Evolutionary conservation across 2,797 vertebrate species (phyloP).

Genomic region (Phaenicophaeus curvirostris): DNA sequence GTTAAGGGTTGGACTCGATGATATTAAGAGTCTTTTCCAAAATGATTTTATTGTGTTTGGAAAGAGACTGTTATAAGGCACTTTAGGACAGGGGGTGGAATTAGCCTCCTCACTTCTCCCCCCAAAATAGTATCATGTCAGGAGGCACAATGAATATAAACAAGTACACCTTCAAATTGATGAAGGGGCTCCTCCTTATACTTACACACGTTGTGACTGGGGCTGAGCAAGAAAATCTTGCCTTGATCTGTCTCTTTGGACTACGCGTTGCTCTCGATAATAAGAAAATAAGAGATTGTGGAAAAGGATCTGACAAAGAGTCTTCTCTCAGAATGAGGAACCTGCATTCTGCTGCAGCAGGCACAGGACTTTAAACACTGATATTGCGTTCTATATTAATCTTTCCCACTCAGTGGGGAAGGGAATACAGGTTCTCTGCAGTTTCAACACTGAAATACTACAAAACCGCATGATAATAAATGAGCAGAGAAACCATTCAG

Average conservation of each 20-base stretch:
- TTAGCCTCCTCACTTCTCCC: background rate
- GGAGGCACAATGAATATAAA: background rate
- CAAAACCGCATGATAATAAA: background rate
- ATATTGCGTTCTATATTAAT: background rate
- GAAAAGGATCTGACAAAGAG: background rate
- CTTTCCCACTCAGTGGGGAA: background rate
- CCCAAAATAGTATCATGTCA: background rate
- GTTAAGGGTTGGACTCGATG: too few relatives aligned
- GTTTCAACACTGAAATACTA: background rate
- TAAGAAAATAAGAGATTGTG: background rate
- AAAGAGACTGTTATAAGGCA: background rate
- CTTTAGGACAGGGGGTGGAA: background rate
- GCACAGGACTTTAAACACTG: background rate
- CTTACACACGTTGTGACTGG: too few relatives aligned
- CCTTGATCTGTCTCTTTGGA: too few relatives aligned
- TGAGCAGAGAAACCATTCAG: background rate
- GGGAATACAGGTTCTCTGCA: background rate
- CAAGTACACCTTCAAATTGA: background rate
- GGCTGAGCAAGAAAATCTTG: too few relatives aligned
- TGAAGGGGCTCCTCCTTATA: too few relatives aligned
- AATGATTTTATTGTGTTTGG: background rate
- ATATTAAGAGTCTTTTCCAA: too few relatives aligned
- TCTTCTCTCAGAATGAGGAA: background rate
- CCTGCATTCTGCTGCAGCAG: background rate
- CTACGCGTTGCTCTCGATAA: too few relatives aligned